Conservation (phyloP, 2,888 invertebrate species). For the Sepioteuthis lessoniana region DNA sequence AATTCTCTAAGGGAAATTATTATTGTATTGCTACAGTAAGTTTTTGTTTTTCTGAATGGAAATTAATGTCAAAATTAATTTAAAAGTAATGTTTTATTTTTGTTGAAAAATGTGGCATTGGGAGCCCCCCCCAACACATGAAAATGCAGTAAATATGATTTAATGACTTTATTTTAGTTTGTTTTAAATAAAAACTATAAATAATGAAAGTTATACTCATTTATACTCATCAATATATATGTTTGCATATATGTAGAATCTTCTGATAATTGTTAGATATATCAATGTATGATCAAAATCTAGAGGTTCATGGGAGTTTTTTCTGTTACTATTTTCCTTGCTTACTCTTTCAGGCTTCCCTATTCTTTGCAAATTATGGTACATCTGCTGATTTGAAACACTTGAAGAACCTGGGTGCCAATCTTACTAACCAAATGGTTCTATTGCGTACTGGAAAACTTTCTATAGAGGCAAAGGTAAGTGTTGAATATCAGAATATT, state of each 20-base stretch:
- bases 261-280: neutral
- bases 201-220: no score
- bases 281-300: neutral
- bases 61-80: no score
- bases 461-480: neutral
- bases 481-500: neutral
- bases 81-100: no score
- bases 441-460: neutral
- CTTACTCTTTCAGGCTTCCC: neutral
- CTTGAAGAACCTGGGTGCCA: slow-evolving; percentile 10
- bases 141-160: no score
- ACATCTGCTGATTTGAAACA: neutral
- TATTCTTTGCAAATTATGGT: slow-evolving; percentile 23
- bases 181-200: no score
- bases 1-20: no score
- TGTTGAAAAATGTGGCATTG: no score
- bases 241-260: neutral
- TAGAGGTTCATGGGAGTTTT: neutral
- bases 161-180: no score
- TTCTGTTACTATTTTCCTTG: neutral
- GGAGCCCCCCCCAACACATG: no score
- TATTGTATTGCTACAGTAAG: no score
- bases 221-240: neutral
- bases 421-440: neutral
- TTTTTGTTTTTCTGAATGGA: no score